A percentile compares a stretch with the other conserved stretches of the same genome.
These are phyloP conservation scores for Adelosebastes latens DNA, from an alignment of 2,797 vertebrate species.

Conservation along the genomic window DNA sequence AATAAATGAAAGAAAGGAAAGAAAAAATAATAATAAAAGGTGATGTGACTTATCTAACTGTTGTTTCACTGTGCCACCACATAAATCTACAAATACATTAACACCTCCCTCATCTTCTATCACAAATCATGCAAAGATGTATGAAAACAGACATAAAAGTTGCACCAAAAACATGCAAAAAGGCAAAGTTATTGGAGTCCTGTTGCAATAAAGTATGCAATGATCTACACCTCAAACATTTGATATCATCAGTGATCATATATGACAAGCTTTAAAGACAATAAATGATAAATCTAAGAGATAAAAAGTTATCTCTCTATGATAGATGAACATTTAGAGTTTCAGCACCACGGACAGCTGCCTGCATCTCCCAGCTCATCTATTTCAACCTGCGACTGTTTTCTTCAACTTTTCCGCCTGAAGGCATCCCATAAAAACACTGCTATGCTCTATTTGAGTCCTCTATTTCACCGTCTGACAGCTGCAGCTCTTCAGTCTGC, in stretches of 20 bases:
- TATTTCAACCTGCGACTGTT: constrained; percentile 15
- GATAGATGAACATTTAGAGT: neutral
- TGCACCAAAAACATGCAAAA: neutral
- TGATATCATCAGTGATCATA: neutral
- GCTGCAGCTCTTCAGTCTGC: neutral
- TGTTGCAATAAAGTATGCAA: neutral
- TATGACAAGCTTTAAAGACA: neutral
- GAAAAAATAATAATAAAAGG: too few species aligned
- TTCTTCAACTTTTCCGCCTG: constrained; percentile 51
- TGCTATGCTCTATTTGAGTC: neutral
- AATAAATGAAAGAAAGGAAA: too few species aligned
- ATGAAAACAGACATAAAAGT: neutral
- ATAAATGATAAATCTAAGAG: neutral
- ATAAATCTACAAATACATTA: neutral
- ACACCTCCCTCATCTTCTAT: neutral
- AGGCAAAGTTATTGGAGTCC: neutral
- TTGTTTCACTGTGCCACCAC: neutral
- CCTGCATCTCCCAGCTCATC: constrained; percentile 1
- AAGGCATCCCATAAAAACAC: neutral
- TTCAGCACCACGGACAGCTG: constrained; percentile 85
- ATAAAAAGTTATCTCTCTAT: neutral
- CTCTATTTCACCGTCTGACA: neutral
- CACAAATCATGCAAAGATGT: neutral
- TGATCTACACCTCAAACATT: neutral
- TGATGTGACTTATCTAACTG: neutral